Evolutionary conservation across 64 coral and sea anemone genomes (phyloP).

Genomic region (Astreopora myriophthalma): DNA sequence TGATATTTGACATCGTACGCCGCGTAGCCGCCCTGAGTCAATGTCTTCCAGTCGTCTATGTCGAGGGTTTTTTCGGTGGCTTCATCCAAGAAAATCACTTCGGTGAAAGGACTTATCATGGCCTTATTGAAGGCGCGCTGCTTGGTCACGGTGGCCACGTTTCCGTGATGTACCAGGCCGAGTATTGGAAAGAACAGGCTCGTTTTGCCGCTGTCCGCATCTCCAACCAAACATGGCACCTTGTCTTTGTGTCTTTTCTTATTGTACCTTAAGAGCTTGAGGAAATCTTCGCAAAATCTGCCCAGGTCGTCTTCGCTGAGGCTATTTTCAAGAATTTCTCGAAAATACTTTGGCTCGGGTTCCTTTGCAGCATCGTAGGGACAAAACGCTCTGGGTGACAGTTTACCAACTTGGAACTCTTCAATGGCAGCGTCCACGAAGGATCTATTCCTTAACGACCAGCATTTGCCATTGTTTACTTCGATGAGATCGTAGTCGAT

Average conservation of each 20-base stretch:
- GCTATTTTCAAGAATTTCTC: conserved; percentile 14
- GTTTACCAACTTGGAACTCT: no score
- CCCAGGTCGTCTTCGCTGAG: not conserved
- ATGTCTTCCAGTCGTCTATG: conserved; percentile 20
- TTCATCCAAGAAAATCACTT: conserved; percentile 14
- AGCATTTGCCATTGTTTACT: no score
- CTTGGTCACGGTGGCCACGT: conserved; percentile 41
- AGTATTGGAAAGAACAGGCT: conserved; percentile 36
- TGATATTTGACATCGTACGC: conserved; percentile 39
- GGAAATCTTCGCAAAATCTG: not conserved
- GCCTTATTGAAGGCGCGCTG: conserved; percentile 47
- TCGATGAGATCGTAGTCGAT: no score
- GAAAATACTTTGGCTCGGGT: not conserved
- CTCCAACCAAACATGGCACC: conserved; percentile 4
- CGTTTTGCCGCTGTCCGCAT: conserved; percentile 16
- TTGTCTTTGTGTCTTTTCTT: conserved; percentile 8
- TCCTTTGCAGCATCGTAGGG: not conserved
- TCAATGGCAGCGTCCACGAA: no score
- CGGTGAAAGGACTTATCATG: conserved; percentile 1
- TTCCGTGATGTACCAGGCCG: not conserved
- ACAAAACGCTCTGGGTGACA: no score
- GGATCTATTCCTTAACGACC: no score
- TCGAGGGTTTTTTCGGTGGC: not conserved
- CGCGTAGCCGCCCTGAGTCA: conserved; percentile 36
- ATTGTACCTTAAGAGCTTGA: conserved; percentile 15